Evolutionary conservation across 2,797 vertebrate species (phyloP).

Genomic region (Myotis vivesi): DNA sequence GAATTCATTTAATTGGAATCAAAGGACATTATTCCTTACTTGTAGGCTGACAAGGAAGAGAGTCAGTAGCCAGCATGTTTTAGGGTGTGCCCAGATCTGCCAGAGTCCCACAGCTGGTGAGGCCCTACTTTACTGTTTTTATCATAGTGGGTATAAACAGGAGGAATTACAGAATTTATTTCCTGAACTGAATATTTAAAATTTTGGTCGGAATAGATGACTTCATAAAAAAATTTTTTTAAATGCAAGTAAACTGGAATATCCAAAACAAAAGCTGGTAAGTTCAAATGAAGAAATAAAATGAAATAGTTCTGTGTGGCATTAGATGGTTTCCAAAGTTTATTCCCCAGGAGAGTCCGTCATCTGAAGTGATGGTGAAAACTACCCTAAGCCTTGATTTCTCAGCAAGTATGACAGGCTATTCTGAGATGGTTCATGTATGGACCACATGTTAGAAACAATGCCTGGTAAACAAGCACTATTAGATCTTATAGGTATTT

Average conservation of each 20-base stretch:
- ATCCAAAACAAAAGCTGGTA: neutral
- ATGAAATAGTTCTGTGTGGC: neutral
- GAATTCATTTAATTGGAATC: neutral
- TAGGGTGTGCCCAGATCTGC: neutral
- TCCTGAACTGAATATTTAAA: neutral
- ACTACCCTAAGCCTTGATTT: neutral
- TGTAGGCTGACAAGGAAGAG: neutral
- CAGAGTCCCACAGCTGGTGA: neutral
- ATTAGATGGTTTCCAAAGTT: neutral
- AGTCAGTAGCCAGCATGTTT: neutral
- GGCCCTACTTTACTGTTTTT: neutral
- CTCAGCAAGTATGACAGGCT: neutral
- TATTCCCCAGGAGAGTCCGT: neutral
- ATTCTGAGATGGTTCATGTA: neutral
- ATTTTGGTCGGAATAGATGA: neutral
- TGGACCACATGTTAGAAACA: neutral
- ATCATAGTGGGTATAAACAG: neutral
- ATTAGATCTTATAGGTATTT: neutral
- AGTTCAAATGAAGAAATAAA: neutral
- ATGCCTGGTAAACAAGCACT: neutral
- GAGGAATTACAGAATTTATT: neutral
- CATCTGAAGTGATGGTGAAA: neutral
- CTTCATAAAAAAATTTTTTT: neutral
- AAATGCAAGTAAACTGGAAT: neutral
- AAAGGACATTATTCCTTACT: neutral